phyloP scores from a whole-genome alignment of 2,888 invertebrate genomes.

The Nowickia ferox region DNA sequence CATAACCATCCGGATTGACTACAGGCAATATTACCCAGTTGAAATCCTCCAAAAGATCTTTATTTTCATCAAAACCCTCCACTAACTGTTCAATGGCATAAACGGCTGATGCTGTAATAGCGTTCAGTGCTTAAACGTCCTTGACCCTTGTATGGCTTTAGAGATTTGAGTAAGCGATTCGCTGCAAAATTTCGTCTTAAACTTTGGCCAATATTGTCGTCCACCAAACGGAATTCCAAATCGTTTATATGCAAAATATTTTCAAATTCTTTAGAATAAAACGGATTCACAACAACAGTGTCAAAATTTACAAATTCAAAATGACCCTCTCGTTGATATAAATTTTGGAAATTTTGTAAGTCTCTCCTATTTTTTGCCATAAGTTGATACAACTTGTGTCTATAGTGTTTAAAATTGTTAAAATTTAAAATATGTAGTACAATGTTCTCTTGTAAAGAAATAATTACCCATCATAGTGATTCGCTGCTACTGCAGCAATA shows the following conservation, averaged over 20 bases:
- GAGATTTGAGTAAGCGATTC: slow-evolving; percentile 70
- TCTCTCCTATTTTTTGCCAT: neutral
- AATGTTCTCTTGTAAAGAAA: neutral
- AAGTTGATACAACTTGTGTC: slow-evolving; percentile 52
- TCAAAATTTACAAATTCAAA: slow-evolving; percentile 47
- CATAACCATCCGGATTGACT: slow-evolving; percentile 89
- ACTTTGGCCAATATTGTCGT: slow-evolving; percentile 75
- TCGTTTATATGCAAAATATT: slow-evolving; percentile 66
- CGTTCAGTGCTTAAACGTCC: slow-evolving; percentile 77
- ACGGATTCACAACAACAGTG: slow-evolving; percentile 36
- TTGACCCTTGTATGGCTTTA: slow-evolving; percentile 74
- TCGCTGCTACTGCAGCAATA: neutral
- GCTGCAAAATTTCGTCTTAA: slow-evolving; percentile 74
- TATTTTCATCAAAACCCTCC: slow-evolving; percentile 82
- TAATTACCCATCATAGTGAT: slow-evolving; percentile 48
- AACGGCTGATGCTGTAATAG: slow-evolving; percentile 84
- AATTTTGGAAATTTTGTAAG: neutral
- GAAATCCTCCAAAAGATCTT: slow-evolving; percentile 84
- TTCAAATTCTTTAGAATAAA: slow-evolving; percentile 69
- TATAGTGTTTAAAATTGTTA: slow-evolving; percentile 15
- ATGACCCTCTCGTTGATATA: neutral
- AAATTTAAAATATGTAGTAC: neutral
- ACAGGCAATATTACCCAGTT: slow-evolving; percentile 88
- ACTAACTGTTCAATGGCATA: slow-evolving; percentile 86
- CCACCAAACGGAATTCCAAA: slow-evolving; percentile 73